Evolutionary conservation across 2,888 invertebrate species (phyloP).

Genomic region (Dexiosoma caninum): DNA sequence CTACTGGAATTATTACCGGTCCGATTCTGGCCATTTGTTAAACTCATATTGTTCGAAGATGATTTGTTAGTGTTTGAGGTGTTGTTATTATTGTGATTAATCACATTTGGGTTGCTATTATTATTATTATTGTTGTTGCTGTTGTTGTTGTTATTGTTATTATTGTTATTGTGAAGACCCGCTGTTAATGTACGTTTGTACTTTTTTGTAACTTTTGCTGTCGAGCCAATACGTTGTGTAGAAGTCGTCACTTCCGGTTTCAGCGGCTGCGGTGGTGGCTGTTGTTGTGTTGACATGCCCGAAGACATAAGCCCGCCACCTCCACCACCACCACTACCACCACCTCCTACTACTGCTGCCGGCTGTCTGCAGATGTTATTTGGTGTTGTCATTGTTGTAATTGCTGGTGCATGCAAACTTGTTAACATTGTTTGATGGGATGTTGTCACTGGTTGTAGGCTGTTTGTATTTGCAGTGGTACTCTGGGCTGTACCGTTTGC

Average conservation of each 20-base stretch:
- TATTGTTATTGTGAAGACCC: conserved; percentile 76
- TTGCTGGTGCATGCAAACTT: conserved; percentile 72
- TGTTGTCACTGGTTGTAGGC: conserved; percentile 61
- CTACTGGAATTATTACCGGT: conserved; percentile 68
- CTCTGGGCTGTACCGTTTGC: conserved; percentile 67
- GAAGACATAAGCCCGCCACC: too few species aligned
- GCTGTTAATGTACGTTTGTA: conserved; percentile 82
- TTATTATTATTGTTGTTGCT: conserved; percentile 78
- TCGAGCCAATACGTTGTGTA: conserved; percentile 54
- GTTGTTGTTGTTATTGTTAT: conserved; percentile 75
- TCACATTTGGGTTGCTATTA: conserved; percentile 70
- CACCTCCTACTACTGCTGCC: conserved; percentile 16
- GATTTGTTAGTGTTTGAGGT: conserved; percentile 68
- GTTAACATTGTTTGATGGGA: conserved; percentile 60
- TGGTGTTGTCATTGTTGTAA: conserved; percentile 65
- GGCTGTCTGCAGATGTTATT: conserved; percentile 66
- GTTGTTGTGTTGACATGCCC: conserved; percentile 29
- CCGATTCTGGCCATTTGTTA: conserved; percentile 67
- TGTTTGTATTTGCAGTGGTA: conserved; percentile 69
- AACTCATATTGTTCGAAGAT: conserved; percentile 72
- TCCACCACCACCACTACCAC: too few species aligned
- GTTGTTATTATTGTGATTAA: conserved; percentile 73
- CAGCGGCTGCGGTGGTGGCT: conserved; percentile 77
- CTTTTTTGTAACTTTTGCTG: conserved; percentile 82
- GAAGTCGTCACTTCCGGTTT: conserved; percentile 81